phyloP scores from a whole-genome alignment of 2,888 invertebrate species.

The Carpatolechia fugitivella region DNA sequence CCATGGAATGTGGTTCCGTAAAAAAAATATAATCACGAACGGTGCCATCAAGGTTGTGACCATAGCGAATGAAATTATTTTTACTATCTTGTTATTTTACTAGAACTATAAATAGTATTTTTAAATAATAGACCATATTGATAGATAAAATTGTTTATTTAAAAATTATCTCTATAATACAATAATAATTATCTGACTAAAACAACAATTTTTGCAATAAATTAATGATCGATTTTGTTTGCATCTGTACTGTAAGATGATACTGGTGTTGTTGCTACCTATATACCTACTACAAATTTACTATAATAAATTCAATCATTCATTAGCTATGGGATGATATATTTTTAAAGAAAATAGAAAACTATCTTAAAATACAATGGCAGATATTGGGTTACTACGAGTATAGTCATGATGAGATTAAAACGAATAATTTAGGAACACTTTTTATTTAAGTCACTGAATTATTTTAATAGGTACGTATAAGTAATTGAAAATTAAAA shows the following conservation, averaged over 20 bases:
- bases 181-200: slow-evolving; percentile 55
- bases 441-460: slow-evolving; percentile 10
- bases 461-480: background rate
- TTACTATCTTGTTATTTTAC: background rate
- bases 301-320: slow-evolving; percentile 6
- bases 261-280: background rate
- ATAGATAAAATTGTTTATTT: slow-evolving; percentile 59
- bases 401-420: background rate
- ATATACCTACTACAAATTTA: slow-evolving; percentile 8
- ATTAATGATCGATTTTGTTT: slow-evolving; percentile 47
- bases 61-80: background rate
- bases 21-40: slow-evolving; percentile 10
- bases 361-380: slow-evolving; percentile 15
- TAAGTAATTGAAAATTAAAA: slow-evolving; percentile 9
- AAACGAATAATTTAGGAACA: slow-evolving; percentile 6
- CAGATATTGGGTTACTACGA: slow-evolving; percentile 10
- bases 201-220: slow-evolving; percentile 49
- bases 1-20: slow-evolving; percentile 84
- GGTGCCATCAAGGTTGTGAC: slow-evolving; percentile 20
- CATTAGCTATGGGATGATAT: background rate
- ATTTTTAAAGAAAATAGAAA: background rate
- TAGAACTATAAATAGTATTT: too few species aligned
- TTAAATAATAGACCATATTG: background rate
- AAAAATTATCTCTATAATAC: slow-evolving; percentile 62
- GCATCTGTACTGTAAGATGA: slow-evolving; percentile 4